These are phyloP conservation scores for Phoenoteleia sp. DNA, from an alignment of 2,888 invertebrate species.

Conservation along the genomic window DNA sequence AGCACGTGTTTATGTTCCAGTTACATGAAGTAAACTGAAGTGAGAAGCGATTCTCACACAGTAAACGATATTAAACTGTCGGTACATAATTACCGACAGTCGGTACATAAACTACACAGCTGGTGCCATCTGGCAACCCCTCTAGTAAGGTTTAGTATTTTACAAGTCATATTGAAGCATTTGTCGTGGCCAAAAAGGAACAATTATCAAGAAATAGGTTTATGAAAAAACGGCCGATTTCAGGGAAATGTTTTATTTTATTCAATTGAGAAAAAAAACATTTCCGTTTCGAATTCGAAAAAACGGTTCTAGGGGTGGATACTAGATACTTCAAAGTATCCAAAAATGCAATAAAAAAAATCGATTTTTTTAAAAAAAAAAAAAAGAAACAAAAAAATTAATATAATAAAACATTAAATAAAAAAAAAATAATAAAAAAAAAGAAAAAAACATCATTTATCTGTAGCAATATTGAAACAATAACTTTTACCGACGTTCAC, in stretches of 20 bases:
- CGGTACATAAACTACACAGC: slow-evolving; percentile 21
- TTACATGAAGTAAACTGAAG: slow-evolving; percentile 30
- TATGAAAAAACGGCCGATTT: not conserved
- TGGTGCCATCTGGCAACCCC: slow-evolving; percentile 13
- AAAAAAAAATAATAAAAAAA: too few species aligned
- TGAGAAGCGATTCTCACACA: slow-evolving; percentile 29
- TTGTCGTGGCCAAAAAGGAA: slow-evolving; percentile 17
- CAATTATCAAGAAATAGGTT: slow-evolving; percentile 6
- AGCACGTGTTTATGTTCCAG: slow-evolving; percentile 10
- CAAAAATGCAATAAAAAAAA: slow-evolving; percentile 17
- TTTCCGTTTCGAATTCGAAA: slow-evolving; percentile 10
- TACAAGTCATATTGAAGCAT: slow-evolving; percentile 24
- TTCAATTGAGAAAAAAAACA: too few species aligned
- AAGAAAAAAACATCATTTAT: too few species aligned
- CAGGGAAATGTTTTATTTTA: not conserved
- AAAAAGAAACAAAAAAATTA: too few species aligned
- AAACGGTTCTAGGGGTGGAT: slow-evolving; percentile 22
- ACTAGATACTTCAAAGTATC: slow-evolving; percentile 9
- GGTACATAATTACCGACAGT: slow-evolving; percentile 24
- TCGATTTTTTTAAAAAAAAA: slow-evolving; percentile 11
- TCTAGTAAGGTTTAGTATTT: slow-evolving; percentile 4
- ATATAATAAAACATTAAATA: too few species aligned
- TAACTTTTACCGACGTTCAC: too few species aligned
- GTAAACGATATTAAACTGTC: slow-evolving; percentile 29
- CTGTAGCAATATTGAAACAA: too few species aligned